These are phyloP conservation scores for Mormoops blainvillei DNA, from an alignment of 2,113 vertebrate species.

Conservation along the genomic window DNA sequence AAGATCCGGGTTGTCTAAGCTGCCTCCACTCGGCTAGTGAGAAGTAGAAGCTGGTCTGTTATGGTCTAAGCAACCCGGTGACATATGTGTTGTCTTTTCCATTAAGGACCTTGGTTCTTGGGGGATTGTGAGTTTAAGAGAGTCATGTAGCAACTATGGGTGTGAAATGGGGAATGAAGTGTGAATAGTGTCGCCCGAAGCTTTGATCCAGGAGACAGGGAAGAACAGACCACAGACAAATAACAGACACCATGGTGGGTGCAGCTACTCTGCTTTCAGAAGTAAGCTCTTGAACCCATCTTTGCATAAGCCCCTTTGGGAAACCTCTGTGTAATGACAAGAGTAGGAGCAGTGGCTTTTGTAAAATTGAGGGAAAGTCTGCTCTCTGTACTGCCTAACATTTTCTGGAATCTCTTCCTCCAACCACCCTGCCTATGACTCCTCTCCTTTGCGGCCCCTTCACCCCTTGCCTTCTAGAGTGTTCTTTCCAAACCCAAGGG, in stretches of 20 bases:
- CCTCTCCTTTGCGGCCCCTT: neutral
- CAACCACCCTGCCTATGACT: neutral
- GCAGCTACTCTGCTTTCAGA: neutral
- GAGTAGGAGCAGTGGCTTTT: neutral
- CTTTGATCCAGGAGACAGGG: neutral
- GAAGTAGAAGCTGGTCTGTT: neutral
- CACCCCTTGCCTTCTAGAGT: neutral
- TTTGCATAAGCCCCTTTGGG: neutral
- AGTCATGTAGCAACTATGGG: neutral
- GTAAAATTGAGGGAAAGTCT: neutral
- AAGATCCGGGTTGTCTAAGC: neutral
- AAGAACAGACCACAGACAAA: neutral
- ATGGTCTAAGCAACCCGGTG: neutral
- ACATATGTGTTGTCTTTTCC: neutral
- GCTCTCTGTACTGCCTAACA: neutral
- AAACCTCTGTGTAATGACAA: neutral
- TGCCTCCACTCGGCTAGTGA: neutral
- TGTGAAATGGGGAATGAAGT: neutral
- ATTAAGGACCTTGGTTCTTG: neutral
- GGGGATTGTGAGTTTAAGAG: neutral
- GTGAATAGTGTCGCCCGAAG: neutral
- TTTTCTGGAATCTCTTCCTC: neutral
- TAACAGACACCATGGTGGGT: neutral
- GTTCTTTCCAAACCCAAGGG: neutral
- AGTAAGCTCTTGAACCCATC: neutral